Percentiles rank a stretch among this genome's conserved stretches.
phyloP scores from a whole-genome alignment of 2,113 vertebrate genomes.

The Cololabis saira region DNA sequence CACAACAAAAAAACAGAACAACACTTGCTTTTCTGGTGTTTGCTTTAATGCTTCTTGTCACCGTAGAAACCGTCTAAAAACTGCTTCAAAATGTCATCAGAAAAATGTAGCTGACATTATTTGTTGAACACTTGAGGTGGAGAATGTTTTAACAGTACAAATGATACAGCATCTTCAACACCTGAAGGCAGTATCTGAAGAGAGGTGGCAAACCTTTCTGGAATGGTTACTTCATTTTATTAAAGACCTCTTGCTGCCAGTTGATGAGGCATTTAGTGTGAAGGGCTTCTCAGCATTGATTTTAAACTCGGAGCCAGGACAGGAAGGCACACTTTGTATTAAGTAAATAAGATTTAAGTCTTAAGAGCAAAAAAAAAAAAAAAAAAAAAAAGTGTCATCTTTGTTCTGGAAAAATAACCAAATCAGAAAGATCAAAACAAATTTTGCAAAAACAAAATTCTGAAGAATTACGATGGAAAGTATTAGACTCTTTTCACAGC shows the following conservation, averaged over 20 bases:
- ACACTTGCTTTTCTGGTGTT: slow-evolving; percentile 26
- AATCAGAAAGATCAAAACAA: slow-evolving; percentile 10
- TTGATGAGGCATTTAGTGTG: slow-evolving; percentile 45
- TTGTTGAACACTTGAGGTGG: slow-evolving; percentile 51
- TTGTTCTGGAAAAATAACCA: slow-evolving; percentile 36
- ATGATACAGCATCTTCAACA: slow-evolving; percentile 20
- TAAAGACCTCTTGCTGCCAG: slow-evolving; percentile 7
- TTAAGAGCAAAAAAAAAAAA: slow-evolving; percentile 17
- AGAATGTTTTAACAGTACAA: slow-evolving; percentile 9
- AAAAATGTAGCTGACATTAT: slow-evolving; percentile 50
- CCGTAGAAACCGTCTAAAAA: slow-evolving; percentile 48
- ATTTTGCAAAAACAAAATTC: slow-evolving; percentile 19
- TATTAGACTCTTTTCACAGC: slow-evolving; percentile 41
- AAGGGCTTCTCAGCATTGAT: slow-evolving; percentile 28
- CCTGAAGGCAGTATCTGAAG: slow-evolving; percentile 46
- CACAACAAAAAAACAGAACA: slow-evolving; percentile 1
- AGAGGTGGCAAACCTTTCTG: slow-evolving; percentile 24
- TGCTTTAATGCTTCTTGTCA: slow-evolving; percentile 65
- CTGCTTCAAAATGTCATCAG: slow-evolving; percentile 36
- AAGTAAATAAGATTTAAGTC: slow-evolving; percentile 27
- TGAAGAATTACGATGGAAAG: slow-evolving; percentile 26
- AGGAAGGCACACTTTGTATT: slow-evolving; percentile 64
- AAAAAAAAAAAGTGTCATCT: slow-evolving; percentile 12
- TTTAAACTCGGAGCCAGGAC: slow-evolving; percentile 36
- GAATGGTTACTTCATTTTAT: slow-evolving; percentile 38